phyloP scores from a whole-genome alignment of 2,797 vertebrate genomes.

The Monodelphis domestica region DNA sequence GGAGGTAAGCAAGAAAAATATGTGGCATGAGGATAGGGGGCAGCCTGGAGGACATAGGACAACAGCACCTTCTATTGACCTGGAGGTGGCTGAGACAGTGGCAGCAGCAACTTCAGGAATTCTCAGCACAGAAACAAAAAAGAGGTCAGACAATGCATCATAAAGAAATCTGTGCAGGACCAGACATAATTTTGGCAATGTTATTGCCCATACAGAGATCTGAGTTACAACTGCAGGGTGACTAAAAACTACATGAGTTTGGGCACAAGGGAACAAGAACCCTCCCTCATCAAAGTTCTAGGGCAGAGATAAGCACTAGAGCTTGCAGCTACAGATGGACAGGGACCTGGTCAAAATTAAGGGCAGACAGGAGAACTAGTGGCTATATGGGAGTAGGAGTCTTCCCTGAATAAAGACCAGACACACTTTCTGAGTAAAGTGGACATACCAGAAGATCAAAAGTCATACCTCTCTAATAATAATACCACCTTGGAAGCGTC shows the following conservation, averaged over 20 bases:
- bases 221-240: neutral
- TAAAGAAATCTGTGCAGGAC: neutral
- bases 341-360: neutral
- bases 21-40: no score
- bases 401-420: neutral
- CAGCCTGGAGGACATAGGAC: no score
- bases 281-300: neutral
- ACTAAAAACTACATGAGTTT: neutral
- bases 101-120: no score
- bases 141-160: neutral
- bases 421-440: no score
- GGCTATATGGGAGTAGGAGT: neutral
- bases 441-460: neutral
- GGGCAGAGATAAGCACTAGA: neutral
- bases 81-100: no score
- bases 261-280: neutral
- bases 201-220: neutral
- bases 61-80: no score
- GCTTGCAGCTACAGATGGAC: neutral
- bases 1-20: no score
- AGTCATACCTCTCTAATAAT: neutral
- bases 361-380: neutral
- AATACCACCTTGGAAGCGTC: no score
- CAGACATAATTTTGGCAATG: neutral
- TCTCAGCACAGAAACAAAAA: neutral